These are phyloP conservation scores for Zygothrica quintamaculata DNA, from an alignment of 2,888 invertebrate genomes.

Conservation along the genomic window DNA sequence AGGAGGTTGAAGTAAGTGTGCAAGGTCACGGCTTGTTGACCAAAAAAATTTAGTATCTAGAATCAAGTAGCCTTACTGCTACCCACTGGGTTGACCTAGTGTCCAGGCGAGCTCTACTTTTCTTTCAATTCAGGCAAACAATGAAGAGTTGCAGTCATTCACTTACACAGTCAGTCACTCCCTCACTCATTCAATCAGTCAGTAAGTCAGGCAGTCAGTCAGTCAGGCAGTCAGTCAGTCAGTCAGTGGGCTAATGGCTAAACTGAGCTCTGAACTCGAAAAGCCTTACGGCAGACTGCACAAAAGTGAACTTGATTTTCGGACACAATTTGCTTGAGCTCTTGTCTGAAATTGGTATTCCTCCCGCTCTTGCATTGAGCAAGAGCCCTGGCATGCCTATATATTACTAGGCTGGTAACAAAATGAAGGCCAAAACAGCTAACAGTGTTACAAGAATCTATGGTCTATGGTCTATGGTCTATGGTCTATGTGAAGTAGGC, in stretches of 20 bases:
- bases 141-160: constrained; percentile 27
- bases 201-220: constrained; percentile 1
- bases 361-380: constrained; percentile 3
- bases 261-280: constrained; percentile 3
- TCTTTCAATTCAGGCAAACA: constrained; percentile 33
- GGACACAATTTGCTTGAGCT: constrained; percentile 25
- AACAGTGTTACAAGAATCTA: constrained; percentile 3
- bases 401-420: constrained; percentile 2
- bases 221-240: constrained; percentile 18
- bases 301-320: constrained; percentile 68
- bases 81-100: constrained; percentile 36
- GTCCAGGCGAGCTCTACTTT: constrained; percentile 21
- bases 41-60: constrained; percentile 54
- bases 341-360: constrained; percentile 14
- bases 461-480: constrained; percentile 9
- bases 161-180: not conserved
- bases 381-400: no score
- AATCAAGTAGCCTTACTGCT: constrained; percentile 41
- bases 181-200: no score
- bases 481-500: constrained; percentile 2
- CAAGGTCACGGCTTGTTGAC: constrained; percentile 66
- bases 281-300: constrained; percentile 55
- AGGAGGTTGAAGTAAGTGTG: not conserved
- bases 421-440: constrained; percentile 27
- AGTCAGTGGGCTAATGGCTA: constrained; percentile 4